Evolutionary conservation across 35 echinoderm and acorn worm genomes (phyloP), one percentile per base, ranked within the genome.

Genomic region (Diadema setosum): DNA sequence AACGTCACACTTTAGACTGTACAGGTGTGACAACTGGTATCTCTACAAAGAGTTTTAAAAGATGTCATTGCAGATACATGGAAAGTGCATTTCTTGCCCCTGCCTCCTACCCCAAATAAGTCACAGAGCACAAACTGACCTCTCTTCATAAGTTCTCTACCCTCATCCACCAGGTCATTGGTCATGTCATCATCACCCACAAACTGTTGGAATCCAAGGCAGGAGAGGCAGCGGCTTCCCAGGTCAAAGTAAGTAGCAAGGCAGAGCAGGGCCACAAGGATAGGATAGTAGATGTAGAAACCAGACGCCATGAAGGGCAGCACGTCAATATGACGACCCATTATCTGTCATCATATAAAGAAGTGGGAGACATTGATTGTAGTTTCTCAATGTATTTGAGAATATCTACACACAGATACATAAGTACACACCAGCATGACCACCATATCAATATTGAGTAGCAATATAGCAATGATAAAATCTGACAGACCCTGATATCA

Each of bases 151-250:
- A 99, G 82, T 75, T 99, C 82, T 50, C 41, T 69, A 5, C 96
- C 96, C 87, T 99, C 96, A 70, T 89, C 82, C 27, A 95, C 90
- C 8, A 95, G 90, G 49, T 99, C 96, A 3, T 65, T 74, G 4
- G 96, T 99, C 96, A 99, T 99, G 33, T 99, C 96, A 27, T 93
- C 96, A 70, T 99, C 96, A 32, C 96, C 96, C 16, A 99, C 92
- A 91, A 99, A 99, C 82, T 99, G 96, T 43, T 99, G 96, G 48
- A 99, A 99, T n/a, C 92, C 96, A 42, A 99, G 92, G 81, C 83
- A 94, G 2, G 96, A 94, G 5, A 99, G 82, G 39, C 91, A 99
- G 9, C 96, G 31, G 81, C 96, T 94, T 18, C 96, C 96, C 2
- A 99, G 93, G 56, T 94, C 89, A 90, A 99, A 92, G 58, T 92